Evolutionary conservation across 2,797 vertebrate species (phyloP).

Genomic region (Poeciliopsis presidionis): DNA sequence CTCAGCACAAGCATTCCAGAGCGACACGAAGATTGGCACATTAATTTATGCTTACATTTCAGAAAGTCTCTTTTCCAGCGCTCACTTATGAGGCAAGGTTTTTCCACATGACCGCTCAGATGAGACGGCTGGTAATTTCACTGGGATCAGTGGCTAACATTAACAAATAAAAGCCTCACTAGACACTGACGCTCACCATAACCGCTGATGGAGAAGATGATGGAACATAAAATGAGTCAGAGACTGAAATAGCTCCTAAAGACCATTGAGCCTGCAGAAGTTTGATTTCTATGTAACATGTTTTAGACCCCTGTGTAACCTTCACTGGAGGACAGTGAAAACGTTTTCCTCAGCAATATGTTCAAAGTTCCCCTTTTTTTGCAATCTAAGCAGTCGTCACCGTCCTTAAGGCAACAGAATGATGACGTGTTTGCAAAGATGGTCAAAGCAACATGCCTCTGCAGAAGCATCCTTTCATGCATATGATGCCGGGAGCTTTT

Average conservation of each 20-base stretch:
- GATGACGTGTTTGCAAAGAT: conserved; percentile 33
- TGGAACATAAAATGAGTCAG: neutral
- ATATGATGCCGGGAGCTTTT: conserved; percentile 50
- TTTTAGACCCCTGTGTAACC: neutral
- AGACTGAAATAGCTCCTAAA: neutral
- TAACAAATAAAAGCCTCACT: neutral
- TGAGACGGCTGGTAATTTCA: neutral
- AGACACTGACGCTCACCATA: neutral
- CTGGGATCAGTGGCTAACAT: neutral
- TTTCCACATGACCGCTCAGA: neutral
- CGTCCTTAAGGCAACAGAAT: conserved; percentile 22
- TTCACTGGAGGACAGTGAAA: neutral
- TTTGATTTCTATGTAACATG: neutral
- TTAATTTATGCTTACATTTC: neutral
- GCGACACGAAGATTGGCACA: neutral
- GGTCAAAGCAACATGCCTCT: conserved; percentile 35
- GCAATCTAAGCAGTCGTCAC: neutral
- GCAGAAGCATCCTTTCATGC: conserved; percentile 46
- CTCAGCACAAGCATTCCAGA: neutral
- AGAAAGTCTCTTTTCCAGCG: neutral
- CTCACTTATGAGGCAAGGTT: neutral
- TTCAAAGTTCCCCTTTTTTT: neutral
- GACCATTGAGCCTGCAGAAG: neutral
- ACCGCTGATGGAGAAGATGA: neutral
- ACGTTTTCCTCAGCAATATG: neutral